Conservation (phyloP, 2,113 vertebrate species). For the Zeus faber region DNA sequence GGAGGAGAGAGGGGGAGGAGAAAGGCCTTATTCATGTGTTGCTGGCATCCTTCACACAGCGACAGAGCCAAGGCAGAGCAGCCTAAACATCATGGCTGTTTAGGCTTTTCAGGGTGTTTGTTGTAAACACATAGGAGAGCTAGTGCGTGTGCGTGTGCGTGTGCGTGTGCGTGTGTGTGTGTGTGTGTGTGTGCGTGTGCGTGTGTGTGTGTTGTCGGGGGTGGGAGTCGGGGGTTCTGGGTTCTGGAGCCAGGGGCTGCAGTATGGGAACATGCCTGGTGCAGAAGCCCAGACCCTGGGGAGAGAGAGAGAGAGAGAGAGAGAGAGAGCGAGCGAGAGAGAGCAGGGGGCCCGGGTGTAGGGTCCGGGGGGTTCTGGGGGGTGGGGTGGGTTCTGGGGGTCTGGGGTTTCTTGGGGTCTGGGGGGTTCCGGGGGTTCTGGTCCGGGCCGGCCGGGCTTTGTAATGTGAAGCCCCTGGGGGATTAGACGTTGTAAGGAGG, state of each 20-base stretch:
- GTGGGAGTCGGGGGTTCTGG: constrained; percentile 29
- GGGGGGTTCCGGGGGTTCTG: constrained; percentile 54
- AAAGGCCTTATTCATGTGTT: no score
- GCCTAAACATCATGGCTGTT: constrained; percentile 53
- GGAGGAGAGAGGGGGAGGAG: background rate
- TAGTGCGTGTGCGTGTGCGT: no score
- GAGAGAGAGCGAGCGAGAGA: no score
- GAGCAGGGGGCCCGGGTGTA: constrained; percentile 57
- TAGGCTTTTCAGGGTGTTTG: constrained; percentile 51
- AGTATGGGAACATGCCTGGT: constrained; percentile 59
- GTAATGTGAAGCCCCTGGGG: constrained; percentile 79
- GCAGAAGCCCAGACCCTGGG: constrained; percentile 59
- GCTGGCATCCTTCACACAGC: constrained; percentile 55
- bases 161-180: no score
- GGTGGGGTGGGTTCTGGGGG: constrained; percentile 46
- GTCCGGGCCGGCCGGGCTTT: constrained; percentile 67
- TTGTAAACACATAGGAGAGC: constrained; percentile 58
- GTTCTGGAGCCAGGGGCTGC: constrained; percentile 51
- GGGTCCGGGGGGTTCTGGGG: no score
- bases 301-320: constrained; percentile 49
- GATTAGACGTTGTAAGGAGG: constrained; percentile 74
- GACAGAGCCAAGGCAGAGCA: constrained; percentile 43
- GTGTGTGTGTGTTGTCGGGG: constrained; percentile 2
- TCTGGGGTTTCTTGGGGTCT: constrained; percentile 39
- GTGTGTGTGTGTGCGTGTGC: background rate